Evolutionary conservation across 92 coral and sea anemone species (phyloP).

Genomic region (Siderastrea siderea): DNA sequence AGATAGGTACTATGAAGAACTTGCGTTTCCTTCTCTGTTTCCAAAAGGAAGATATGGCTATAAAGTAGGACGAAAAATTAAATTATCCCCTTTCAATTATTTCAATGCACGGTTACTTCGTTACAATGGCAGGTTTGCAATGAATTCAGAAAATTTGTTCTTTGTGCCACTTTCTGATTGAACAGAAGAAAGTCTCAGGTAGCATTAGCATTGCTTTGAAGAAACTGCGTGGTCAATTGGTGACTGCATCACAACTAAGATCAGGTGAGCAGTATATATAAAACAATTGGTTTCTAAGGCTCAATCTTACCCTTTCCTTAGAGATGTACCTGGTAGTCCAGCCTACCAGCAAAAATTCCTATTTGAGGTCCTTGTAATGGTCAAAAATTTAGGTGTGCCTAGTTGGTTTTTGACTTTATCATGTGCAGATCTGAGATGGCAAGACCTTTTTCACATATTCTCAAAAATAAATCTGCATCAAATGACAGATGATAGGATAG

Average conservation of each 20-base stretch:
- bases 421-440: constrained; percentile 68
- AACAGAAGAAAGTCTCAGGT: constrained; percentile 67
- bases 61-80: constrained; percentile 53
- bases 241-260: constrained; percentile 62
- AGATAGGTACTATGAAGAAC: constrained; percentile 33
- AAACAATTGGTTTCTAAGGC: constrained; percentile 46
- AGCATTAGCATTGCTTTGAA: too few species aligned
- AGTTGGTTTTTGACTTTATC: constrained; percentile 68
- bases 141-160: constrained; percentile 56
- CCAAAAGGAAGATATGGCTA: constrained; percentile 60
- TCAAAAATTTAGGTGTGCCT: constrained; percentile 33
- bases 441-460: too few species aligned
- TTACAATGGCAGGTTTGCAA: constrained; percentile 64
- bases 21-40: constrained; percentile 14
- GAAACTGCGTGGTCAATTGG: constrained; percentile 23
- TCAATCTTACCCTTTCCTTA: constrained; percentile 51
- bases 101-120: constrained; percentile 58
- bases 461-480: constrained; percentile 38
- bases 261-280: constrained; percentile 55
- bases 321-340: constrained; percentile 53
- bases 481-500: constrained; percentile 55
- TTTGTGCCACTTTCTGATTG: constrained; percentile 73
- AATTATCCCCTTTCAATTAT: constrained; percentile 58
- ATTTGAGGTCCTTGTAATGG: constrained; percentile 68
- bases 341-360: constrained; percentile 68